Percentiles rank a stretch among this genome's conserved stretches.
Evolutionary conservation across 2,113 vertebrate species (phyloP).

Genomic region (Ascaphus truei): DNA sequence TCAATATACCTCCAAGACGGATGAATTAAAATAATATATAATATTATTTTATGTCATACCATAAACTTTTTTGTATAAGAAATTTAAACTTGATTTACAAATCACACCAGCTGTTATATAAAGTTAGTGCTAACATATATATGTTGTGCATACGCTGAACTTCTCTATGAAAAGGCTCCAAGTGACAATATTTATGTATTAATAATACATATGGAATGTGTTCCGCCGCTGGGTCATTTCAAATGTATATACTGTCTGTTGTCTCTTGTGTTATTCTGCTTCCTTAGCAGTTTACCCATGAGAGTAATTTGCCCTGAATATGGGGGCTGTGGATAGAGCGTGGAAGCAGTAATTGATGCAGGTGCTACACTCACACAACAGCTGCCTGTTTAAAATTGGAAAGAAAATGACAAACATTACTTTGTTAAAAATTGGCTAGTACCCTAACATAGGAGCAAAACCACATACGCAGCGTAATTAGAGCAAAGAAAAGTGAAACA

Average conservation of each 20-base stretch:
- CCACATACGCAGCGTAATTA: too few relatives aligned
- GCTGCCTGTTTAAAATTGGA: constrained; percentile 1
- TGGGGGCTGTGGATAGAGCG: background rate
- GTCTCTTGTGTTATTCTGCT: background rate
- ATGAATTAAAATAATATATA: too few relatives aligned
- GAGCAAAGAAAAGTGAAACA: too few relatives aligned
- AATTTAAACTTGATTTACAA: too few relatives aligned
- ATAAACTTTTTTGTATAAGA: too few relatives aligned
- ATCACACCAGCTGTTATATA: background rate
- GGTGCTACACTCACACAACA: background rate
- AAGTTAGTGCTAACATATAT: too few relatives aligned
- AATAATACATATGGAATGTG: background rate
- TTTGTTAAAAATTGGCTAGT: background rate
- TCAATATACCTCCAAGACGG: too few relatives aligned
- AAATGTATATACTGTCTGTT: background rate
- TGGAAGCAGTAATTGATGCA: background rate
- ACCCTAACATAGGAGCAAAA: background rate
- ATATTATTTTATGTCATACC: too few relatives aligned
- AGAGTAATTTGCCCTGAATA: background rate
- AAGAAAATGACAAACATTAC: constrained; percentile 29
- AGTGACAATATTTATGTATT: background rate
- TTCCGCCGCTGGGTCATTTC: background rate
- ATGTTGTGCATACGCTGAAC: background rate
- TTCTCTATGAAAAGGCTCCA: too few relatives aligned
- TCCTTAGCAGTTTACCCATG: background rate